Percentiles rank a stretch among this genome's conserved stretches.
Evolutionary conservation across 2,888 invertebrate genomes (phyloP).

Genomic region (Drepana falcataria): DNA sequence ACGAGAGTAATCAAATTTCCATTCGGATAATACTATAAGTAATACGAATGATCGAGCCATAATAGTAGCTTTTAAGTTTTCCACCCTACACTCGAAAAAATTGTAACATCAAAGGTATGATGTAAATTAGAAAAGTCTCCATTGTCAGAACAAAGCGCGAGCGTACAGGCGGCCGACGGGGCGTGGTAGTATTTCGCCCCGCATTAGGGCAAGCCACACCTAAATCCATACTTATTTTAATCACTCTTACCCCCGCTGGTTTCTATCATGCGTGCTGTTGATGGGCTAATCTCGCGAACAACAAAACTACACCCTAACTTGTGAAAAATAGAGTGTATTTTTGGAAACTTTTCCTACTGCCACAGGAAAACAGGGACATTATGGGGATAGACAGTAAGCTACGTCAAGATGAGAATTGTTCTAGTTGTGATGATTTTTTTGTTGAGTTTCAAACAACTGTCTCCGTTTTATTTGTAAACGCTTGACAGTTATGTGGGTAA

Average conservation of each 20-base stretch:
- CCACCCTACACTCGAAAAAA: not conserved
- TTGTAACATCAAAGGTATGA: not conserved
- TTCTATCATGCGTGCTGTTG: conserved; percentile 63
- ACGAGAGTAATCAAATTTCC: too few species aligned
- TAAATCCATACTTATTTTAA: conserved; percentile 74
- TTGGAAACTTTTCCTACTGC: conserved; percentile 17
- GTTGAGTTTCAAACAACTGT: conserved; percentile 14
- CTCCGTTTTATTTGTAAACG: not conserved
- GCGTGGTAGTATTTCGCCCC: conserved; percentile 38
- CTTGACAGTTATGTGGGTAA: too few species aligned
- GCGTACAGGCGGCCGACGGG: conserved; percentile 31
- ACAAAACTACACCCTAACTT: conserved; percentile 27
- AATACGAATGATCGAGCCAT: not conserved
- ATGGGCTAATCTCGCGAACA: conserved; percentile 29
- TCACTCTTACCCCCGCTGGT: conserved; percentile 61
- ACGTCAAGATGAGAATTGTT: conserved; percentile 33
- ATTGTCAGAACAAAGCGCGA: conserved; percentile 26
- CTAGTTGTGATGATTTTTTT: conserved; percentile 28
- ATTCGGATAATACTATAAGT: too few species aligned
- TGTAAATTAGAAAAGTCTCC: conserved; percentile 12
- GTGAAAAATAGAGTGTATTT: conserved; percentile 21
- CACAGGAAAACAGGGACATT: conserved; percentile 37
- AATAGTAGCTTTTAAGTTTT: not conserved
- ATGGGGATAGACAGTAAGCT: conserved; percentile 38
- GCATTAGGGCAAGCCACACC: conserved; percentile 58